These are phyloP conservation scores for Pantala flavescens DNA, from an alignment of 1,140 invertebrate species.

Conservation along the genomic window DNA sequence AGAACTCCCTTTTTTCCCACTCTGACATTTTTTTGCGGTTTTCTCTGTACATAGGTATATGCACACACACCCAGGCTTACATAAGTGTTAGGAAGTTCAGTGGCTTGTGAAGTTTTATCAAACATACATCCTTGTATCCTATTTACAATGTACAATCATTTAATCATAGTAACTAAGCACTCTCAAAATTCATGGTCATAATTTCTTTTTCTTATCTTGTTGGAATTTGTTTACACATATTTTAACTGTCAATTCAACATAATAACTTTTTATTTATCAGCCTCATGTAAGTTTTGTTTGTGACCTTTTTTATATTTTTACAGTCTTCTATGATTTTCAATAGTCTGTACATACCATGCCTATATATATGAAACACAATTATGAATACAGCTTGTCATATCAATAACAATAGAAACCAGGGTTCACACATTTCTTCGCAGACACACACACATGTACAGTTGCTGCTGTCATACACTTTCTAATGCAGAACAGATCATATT, in stretches of 20 bases:
- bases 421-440: neutral
- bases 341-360: neutral
- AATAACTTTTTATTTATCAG: neutral
- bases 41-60: neutral
- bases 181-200: neutral
- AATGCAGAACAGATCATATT: neutral
- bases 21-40: conserved; percentile 3
- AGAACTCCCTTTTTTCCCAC: neutral
- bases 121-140: neutral
- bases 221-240: neutral
- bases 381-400: neutral
- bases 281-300: neutral
- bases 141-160: conserved; percentile 6
- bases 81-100: neutral
- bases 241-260: neutral
- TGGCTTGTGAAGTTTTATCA: neutral
- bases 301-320: neutral
- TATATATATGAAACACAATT: neutral
- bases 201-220: neutral
- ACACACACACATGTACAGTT: neutral
- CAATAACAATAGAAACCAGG: neutral
- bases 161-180: neutral
- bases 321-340: conserved; percentile 4
- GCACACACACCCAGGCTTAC: neutral
- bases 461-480: neutral